These are phyloP conservation scores for Triplophysa dalaica DNA, from an alignment of 2,113 vertebrate species.

Conservation along the genomic window DNA sequence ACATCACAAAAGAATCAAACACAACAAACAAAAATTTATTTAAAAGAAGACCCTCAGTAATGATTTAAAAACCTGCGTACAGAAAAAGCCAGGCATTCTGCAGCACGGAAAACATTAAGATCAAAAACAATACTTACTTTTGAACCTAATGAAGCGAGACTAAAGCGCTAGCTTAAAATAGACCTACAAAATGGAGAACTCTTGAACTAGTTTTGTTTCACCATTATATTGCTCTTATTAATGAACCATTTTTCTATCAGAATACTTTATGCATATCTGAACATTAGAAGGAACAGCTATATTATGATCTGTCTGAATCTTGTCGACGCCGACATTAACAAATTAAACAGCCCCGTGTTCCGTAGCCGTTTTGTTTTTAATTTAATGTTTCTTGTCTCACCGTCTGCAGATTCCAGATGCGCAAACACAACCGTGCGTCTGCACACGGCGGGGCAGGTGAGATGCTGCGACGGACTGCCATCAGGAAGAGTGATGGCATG, in stretches of 20 bases:
- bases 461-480: constrained; percentile 59
- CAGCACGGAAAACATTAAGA: not conserved
- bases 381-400: not conserved
- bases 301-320: constrained; percentile 12
- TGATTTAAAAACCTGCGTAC: not conserved
- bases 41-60: not conserved
- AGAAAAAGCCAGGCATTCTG: not conserved
- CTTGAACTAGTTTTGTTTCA: not conserved
- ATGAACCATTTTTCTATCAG: not conserved
- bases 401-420: constrained; percentile 46
- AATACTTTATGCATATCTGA: not conserved
- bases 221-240: not conserved
- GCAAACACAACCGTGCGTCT: constrained; percentile 53
- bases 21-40: not conserved
- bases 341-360: not conserved
- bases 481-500: constrained; percentile 55
- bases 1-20: constrained; percentile 17
- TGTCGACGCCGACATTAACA: not conserved
- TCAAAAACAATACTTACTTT: not conserved
- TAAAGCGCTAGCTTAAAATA: not conserved
- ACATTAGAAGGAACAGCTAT: not conserved
- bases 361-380: not conserved
- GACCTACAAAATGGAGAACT: not conserved
- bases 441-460: constrained; percentile 52
- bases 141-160: not conserved